These are phyloP conservation scores for Lymantria dispar DNA, from an alignment of 2,888 invertebrate genomes.

Conservation along the genomic window DNA sequence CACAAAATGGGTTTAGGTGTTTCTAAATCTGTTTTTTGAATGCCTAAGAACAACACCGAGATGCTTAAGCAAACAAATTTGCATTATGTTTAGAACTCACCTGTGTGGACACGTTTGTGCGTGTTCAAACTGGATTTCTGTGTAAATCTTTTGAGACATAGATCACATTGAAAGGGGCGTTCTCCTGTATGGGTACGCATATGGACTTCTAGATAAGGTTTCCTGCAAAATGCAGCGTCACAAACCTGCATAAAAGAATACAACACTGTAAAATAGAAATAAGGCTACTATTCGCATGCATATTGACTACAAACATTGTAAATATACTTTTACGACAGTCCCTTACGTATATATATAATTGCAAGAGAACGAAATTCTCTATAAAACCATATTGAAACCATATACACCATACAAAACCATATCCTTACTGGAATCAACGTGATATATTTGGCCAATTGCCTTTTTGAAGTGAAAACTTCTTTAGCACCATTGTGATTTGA, in stretches of 20 bases:
- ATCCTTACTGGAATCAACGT: no score
- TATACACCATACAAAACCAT: no score
- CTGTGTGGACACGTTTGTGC: slow-evolving; percentile 90
- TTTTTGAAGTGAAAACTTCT: no score
- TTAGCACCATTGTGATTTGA: no score
- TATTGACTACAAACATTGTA: no score
- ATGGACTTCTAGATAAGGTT: slow-evolving; percentile 91
- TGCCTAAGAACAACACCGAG: slow-evolving; percentile 26
- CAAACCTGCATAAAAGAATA: slow-evolving; percentile 72
- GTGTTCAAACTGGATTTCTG: slow-evolving; percentile 91
- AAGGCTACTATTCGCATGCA: neutral
- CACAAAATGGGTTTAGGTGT: neutral
- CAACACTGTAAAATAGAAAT: neutral
- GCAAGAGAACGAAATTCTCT: no score
- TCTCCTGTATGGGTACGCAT: slow-evolving; percentile 92
- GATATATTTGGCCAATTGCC: no score
- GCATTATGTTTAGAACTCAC: slow-evolving; percentile 51
- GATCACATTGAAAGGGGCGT: slow-evolving; percentile 88
- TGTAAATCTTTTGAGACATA: slow-evolving; percentile 89
- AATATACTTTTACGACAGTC: no score
- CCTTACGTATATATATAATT: no score
- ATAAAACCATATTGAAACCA: no score
- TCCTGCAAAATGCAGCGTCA: slow-evolving; percentile 90
- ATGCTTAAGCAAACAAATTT: slow-evolving; percentile 8
- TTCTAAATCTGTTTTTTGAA: slow-evolving; percentile 24